These are phyloP conservation scores for Drosophila fungiperda DNA, from an alignment of 2,888 invertebrate genomes.

Conservation along the genomic window DNA sequence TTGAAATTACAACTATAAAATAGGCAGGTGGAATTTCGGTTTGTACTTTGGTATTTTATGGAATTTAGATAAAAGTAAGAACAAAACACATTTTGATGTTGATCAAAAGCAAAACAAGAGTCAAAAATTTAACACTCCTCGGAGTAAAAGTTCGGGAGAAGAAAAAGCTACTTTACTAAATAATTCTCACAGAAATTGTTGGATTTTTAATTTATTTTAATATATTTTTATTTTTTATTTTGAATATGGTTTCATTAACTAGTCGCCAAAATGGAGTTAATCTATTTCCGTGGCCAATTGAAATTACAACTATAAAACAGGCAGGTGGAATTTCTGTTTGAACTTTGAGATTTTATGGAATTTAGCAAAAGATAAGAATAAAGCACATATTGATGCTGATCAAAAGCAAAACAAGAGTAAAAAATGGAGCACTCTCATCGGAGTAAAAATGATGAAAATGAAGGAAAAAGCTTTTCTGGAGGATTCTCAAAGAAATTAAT, in stretches of 20 bases:
- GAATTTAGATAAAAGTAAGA: not conserved
- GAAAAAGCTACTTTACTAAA: not conserved
- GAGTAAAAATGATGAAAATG: not conserved
- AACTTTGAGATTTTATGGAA: not conserved
- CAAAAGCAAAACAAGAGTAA: not conserved
- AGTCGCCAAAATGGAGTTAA: constrained; percentile 12
- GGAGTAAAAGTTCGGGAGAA: not conserved
- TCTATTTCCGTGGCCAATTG: not conserved
- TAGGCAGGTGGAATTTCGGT: not conserved
- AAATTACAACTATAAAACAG: not conserved
- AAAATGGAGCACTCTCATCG: not conserved
- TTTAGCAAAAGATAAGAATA: not conserved
- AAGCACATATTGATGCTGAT: not conserved
- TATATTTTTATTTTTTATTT: too few species aligned
- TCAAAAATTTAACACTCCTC: not conserved
- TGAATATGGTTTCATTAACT: constrained; percentile 6
- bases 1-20: not conserved
- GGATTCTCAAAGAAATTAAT: not conserved
- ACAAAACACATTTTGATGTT: not conserved
- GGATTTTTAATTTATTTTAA: too few species aligned
- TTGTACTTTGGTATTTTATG: not conserved
- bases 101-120: not conserved
- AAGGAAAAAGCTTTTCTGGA: not conserved
- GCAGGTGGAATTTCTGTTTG: not conserved
- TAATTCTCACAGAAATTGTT: not conserved